Conservation (phyloP, 1,140 invertebrate genomes). For the Aphelinus atriplicis region DNA sequence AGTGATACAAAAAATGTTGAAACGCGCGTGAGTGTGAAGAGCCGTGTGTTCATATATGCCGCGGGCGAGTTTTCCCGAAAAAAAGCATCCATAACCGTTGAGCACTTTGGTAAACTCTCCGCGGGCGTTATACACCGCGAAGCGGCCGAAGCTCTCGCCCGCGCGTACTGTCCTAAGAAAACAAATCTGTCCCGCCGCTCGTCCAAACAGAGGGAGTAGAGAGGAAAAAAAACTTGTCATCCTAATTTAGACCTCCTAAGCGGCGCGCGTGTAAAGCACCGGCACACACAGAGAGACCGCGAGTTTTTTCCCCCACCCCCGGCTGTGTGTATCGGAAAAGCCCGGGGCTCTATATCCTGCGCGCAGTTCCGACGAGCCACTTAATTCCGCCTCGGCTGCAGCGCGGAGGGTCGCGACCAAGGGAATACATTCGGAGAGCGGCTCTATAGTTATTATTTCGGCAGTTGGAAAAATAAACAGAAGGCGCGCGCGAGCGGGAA, state of each 20-base stretch:
- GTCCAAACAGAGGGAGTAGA: neutral
- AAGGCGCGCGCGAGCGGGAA: constrained; percentile 48
- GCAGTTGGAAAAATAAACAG: constrained; percentile 67
- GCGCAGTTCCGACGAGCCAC: constrained; percentile 1
- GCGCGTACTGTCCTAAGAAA: constrained; percentile 16
- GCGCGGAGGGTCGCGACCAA: neutral
- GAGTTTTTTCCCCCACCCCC: too few species aligned
- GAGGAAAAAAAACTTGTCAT: constrained; percentile 15
- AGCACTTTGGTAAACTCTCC: neutral
- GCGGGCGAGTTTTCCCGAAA: too few species aligned
- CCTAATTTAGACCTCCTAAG: constrained; percentile 34
- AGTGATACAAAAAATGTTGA: too few species aligned
- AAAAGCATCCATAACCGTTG: too few species aligned
- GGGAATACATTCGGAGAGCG: neutral
- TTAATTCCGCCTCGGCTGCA: constrained; percentile 17
- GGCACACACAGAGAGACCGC: neutral
- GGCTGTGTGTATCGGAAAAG: too few species aligned
- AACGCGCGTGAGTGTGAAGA: too few species aligned
- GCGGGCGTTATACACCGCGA: neutral
- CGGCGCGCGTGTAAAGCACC: neutral
- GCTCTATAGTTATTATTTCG: constrained; percentile 57
- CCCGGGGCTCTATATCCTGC: too few species aligned
- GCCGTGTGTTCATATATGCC: too few species aligned
- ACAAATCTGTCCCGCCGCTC: neutral
- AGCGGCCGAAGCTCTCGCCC: too few species aligned